A percentile compares a stretch with the other conserved stretches of the same genome.
These are phyloP conservation scores for Epizoanthus scotinus DNA, from an alignment of 92 coral and sea anemone genomes.

Conservation along the genomic window DNA sequence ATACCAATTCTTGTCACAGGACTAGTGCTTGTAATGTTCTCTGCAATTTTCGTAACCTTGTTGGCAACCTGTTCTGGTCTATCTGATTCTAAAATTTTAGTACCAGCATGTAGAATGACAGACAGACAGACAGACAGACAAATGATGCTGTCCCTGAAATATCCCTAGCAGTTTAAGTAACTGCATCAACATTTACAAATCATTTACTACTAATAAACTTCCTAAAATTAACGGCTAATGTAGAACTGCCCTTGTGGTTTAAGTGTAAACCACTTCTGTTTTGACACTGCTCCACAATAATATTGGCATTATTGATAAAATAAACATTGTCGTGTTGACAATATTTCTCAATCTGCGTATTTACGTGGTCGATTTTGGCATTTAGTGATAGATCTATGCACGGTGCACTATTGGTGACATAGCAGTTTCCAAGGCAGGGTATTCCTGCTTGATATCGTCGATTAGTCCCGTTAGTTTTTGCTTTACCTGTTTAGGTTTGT, in stretches of 20 bases:
- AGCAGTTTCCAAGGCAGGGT: too few species aligned
- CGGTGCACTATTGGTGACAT: background rate
- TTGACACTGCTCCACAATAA: slow-evolving; percentile 7
- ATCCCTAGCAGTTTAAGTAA: background rate
- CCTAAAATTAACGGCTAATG: slow-evolving; percentile 36
- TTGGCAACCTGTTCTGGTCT: slow-evolving; percentile 1
- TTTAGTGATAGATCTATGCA: background rate
- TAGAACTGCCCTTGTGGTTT: slow-evolving; percentile 28
- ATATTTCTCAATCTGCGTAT: too few species aligned
- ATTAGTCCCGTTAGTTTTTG: too few species aligned
- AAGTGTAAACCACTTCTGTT: slow-evolving; percentile 36
- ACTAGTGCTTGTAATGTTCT: background rate
- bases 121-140: too few species aligned
- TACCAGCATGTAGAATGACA: slow-evolving; percentile 9
- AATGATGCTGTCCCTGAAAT: background rate
- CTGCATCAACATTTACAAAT: background rate
- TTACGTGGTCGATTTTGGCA: background rate
- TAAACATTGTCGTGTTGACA: background rate
- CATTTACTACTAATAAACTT: background rate
- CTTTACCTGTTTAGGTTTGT: too few species aligned
- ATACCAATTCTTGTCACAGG: background rate
- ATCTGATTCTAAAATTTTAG: background rate
- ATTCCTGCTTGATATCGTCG: too few species aligned
- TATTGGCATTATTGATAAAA: background rate
- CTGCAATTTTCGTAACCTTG: background rate